These are phyloP conservation scores for Campoplex nolae DNA, from an alignment of 2,888 invertebrate genomes.

Conservation along the genomic window DNA sequence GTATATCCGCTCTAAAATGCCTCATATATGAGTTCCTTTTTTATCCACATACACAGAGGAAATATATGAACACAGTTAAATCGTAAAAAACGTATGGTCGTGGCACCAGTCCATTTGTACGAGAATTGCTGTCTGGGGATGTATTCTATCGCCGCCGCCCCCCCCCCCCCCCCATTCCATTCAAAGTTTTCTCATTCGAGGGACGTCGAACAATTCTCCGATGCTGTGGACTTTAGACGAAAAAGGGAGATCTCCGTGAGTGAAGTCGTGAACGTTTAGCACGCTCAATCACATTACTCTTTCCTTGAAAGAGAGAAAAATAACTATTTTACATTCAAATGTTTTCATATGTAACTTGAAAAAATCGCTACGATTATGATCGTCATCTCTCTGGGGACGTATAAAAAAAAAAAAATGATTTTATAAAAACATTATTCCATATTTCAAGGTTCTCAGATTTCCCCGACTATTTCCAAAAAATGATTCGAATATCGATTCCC, in stretches of 20 bases:
- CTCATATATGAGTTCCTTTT: background rate
- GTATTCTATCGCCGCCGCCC: constrained; percentile 54
- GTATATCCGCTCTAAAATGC: background rate
- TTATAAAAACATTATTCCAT: background rate
- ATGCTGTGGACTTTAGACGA: constrained; percentile 25
- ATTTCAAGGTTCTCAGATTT: too few species aligned
- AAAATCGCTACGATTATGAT: background rate
- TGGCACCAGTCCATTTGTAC: constrained; percentile 56
- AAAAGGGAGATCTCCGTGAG: constrained; percentile 8
- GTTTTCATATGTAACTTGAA: background rate
- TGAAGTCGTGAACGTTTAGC: constrained; percentile 50
- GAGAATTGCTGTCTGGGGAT: constrained; percentile 62
- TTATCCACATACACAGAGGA: constrained; percentile 1
- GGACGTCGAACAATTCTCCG: constrained; percentile 56
- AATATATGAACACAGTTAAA: constrained; percentile 22
- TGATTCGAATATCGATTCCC: too few species aligned
- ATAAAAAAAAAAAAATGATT: background rate
- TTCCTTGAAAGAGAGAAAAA: background rate
- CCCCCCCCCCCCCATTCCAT: constrained; percentile 22
- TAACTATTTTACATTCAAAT: background rate
- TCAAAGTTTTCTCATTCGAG: constrained; percentile 63
- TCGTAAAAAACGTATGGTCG: constrained; percentile 52
- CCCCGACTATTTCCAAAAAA: too few species aligned
- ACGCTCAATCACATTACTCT: constrained; percentile 42
- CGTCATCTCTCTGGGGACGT: background rate